These are phyloP conservation scores for Smittia aterrima DNA, from an alignment of 2,888 invertebrate species.

Conservation along the genomic window DNA sequence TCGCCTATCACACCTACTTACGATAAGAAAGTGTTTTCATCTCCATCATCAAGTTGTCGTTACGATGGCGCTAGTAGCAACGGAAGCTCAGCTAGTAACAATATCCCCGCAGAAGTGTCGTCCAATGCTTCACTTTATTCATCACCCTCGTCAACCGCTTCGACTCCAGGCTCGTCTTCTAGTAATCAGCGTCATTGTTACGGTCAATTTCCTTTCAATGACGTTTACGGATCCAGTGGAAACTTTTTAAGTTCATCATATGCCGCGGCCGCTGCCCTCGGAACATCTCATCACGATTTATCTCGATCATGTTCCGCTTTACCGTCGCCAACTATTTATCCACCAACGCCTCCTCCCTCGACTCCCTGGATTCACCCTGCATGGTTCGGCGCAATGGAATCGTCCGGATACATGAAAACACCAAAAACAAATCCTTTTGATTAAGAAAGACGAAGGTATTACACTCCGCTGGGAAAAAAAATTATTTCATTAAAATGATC, in stretches of 20 bases:
- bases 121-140: conserved; percentile 35
- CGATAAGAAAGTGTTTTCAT: conserved; percentile 35
- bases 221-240: conserved; percentile 34
- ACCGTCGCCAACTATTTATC: conserved; percentile 55
- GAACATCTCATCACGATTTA: conserved; percentile 29
- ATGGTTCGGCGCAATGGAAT: conserved; percentile 48
- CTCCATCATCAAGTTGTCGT: conserved; percentile 34
- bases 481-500: conserved; percentile 5
- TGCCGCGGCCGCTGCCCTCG: conserved; percentile 31
- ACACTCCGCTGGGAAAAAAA: neutral
- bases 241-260: conserved; percentile 31
- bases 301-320: conserved; percentile 45
- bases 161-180: conserved; percentile 3
- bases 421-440: conserved; percentile 40
- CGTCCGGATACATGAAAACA: conserved; percentile 37
- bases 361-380: conserved; percentile 54
- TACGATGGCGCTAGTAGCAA: conserved; percentile 17
- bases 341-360: conserved; percentile 54
- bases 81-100: conserved; percentile 17
- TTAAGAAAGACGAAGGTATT: conserved; percentile 14
- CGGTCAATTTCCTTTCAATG: conserved; percentile 32
- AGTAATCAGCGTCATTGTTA: neutral
- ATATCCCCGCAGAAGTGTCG: conserved; percentile 29
- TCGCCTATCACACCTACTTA: conserved; percentile 37
- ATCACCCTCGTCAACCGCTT: conserved; percentile 32